Evolutionary conservation across 2,888 invertebrate genomes (phyloP).

Genomic region (Zhengitettix transpicula): DNA sequence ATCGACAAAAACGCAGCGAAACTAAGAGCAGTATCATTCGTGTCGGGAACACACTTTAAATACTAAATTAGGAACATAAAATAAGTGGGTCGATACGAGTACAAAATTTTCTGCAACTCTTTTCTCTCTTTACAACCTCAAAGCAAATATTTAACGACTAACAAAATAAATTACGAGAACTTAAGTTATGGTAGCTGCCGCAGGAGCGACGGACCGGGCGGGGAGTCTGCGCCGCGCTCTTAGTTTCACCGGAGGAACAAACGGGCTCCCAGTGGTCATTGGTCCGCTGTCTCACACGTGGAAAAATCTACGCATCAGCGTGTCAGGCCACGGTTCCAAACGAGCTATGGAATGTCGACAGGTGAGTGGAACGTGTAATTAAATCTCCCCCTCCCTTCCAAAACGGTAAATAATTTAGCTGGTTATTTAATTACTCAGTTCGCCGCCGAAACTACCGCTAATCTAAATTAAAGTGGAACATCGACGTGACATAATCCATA

Average conservation of each 20-base stretch:
- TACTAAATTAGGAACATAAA: conserved; percentile 2
- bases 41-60: background rate
- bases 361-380: conserved; percentile 4
- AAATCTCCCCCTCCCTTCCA: background rate
- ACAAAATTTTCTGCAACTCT: no score
- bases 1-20: conserved; percentile 3
- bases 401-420: conserved; percentile 6
- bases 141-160: background rate
- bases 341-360: conserved; percentile 12
- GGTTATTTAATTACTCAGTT: conserved; percentile 2
- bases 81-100: background rate
- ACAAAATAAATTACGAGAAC: background rate
- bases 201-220: background rate
- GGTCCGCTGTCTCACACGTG: conserved; percentile 14
- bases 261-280: conserved; percentile 8
- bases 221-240: conserved; percentile 4
- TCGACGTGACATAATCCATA: conserved; percentile 5
- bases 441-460: conserved; percentile 3
- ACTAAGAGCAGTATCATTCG: conserved; percentile 10
- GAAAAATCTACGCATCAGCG: conserved; percentile 10
- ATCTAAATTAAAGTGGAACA: conserved; percentile 6
- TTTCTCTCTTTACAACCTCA: background rate
- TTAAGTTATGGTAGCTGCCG: background rate
- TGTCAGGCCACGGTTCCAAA: background rate
- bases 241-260: conserved; percentile 10